Conservation (phyloP, 2,888 invertebrate genomes). For the Malacosoma neustria region DNA sequence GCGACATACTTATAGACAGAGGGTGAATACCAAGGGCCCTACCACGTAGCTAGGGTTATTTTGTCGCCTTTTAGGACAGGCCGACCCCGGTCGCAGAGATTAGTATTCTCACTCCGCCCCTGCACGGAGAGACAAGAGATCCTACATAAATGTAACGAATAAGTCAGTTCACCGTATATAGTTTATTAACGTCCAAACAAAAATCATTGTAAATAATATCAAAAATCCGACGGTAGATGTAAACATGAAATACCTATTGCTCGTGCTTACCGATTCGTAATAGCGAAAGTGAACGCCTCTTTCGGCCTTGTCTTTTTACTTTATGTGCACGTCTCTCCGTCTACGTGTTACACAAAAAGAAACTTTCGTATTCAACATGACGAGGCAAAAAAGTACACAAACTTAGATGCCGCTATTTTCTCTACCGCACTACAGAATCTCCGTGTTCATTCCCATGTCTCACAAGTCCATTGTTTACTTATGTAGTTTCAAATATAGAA, state of each 20-base stretch:
- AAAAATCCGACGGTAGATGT: conserved; percentile 22
- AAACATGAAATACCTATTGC: conserved; percentile 25
- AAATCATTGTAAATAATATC: too few relatives aligned
- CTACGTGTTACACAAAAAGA: conserved; percentile 13
- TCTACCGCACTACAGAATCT: background rate
- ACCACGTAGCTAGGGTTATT: too few relatives aligned
- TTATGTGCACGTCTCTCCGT: conserved; percentile 10
- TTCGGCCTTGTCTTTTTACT: conserved; percentile 44
- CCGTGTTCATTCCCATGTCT: background rate
- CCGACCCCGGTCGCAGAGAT: too few relatives aligned
- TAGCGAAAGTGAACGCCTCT: conserved; percentile 54
- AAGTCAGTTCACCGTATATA: background rate
- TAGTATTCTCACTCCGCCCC: too few relatives aligned
- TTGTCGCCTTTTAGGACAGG: too few relatives aligned
- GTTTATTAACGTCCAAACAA: too few relatives aligned
- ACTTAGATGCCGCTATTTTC: background rate
- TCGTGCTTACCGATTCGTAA: conserved; percentile 33
- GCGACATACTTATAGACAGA: too few relatives aligned
- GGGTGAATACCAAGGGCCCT: too few relatives aligned
- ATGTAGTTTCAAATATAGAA: background rate
- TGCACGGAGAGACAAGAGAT: background rate
- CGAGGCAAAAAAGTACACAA: conserved; percentile 1
- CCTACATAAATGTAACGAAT: background rate
- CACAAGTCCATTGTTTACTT: background rate
- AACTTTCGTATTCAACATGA: conserved; percentile 6